Conservation (phyloP, 2,797 vertebrate genomes). For the Salarias fasciatus region DNA sequence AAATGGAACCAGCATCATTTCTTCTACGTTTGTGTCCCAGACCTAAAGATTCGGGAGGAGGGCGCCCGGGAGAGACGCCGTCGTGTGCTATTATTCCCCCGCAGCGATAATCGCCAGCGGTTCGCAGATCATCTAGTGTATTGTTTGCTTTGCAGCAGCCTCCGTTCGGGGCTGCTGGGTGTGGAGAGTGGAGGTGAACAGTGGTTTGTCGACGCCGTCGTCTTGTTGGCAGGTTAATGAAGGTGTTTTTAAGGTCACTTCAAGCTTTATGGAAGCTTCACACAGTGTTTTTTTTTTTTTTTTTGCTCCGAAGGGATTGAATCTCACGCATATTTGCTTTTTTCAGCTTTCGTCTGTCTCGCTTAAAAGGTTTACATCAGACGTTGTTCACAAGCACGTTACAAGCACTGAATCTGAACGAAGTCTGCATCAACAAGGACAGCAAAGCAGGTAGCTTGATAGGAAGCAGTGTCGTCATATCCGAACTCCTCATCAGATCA, state of each 20-base stretch:
- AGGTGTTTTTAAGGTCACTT: too few relatives aligned
- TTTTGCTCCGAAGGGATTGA: too few relatives aligned
- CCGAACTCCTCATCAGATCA: too few relatives aligned
- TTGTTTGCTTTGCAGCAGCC: conserved; percentile 25
- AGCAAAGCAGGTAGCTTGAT: not conserved
- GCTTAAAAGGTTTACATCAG: conserved; percentile 10
- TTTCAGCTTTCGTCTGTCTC: not conserved
- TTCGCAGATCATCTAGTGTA: not conserved
- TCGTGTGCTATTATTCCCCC: conserved; percentile 3
- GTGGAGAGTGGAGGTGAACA: too few relatives aligned
- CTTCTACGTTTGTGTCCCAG: conserved; percentile 40
- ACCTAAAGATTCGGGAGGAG: conserved; percentile 7
- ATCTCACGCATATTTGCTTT: not conserved
- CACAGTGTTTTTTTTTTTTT: too few relatives aligned
- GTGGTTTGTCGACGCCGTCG: too few relatives aligned
- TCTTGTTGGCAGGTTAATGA: too few relatives aligned
- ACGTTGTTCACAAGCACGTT: not conserved
- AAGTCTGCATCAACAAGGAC: too few relatives aligned
- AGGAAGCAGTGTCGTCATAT: too few relatives aligned
- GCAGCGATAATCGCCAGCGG: conserved; percentile 6
- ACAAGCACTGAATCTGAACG: conserved; percentile 43
- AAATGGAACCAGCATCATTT: conserved; percentile 40
- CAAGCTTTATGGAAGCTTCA: too few relatives aligned
- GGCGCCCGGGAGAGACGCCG: conserved; percentile 9
- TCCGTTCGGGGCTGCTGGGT: too few relatives aligned